Evolutionary conservation across 2,888 invertebrate species (phyloP).

Genomic region (Agrotis segetum): DNA sequence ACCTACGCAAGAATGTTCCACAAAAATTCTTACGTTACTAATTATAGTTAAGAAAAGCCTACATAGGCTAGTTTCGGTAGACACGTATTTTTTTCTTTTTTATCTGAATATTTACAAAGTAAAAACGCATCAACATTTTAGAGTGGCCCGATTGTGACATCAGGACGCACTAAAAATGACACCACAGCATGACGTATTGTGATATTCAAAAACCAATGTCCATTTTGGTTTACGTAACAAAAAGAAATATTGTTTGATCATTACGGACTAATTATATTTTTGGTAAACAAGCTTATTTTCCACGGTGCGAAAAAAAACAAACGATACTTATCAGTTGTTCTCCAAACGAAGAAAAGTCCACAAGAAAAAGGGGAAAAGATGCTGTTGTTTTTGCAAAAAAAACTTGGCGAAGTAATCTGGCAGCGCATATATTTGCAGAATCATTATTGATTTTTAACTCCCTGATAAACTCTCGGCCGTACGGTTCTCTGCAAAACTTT

Average conservation of each 20-base stretch:
- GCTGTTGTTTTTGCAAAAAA: conserved; percentile 11
- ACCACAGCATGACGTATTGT: too few species aligned
- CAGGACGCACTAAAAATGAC: too few species aligned
- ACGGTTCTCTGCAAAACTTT: conserved; percentile 27
- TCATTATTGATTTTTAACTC: conserved; percentile 36
- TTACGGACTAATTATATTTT: too few species aligned
- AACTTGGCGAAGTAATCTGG: conserved; percentile 16
- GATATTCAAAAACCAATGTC: too few species aligned
- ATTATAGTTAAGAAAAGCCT: conserved; percentile 26
- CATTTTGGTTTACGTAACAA: too few species aligned
- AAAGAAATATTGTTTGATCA: too few species aligned
- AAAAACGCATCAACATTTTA: too few species aligned
- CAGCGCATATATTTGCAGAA: conserved; percentile 35
- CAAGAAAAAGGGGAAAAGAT: conserved; percentile 9
- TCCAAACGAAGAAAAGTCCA: conserved; percentile 14
- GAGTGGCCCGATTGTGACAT: too few species aligned
- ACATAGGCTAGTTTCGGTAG: too few species aligned
- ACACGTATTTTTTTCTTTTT: too few species aligned
- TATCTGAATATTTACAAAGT: too few species aligned
- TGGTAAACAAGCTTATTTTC: neutral
- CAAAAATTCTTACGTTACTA: neutral
- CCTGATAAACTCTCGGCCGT: conserved; percentile 17
- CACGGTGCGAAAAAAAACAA: conserved; percentile 2
- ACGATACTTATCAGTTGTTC: conserved; percentile 15
- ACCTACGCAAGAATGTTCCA: conserved; percentile 17